Evolutionary conservation across 1,140 invertebrate genomes (phyloP), one percentile per base, ranked within the genome.

Genomic region (Trissolcus basalis): DNA sequence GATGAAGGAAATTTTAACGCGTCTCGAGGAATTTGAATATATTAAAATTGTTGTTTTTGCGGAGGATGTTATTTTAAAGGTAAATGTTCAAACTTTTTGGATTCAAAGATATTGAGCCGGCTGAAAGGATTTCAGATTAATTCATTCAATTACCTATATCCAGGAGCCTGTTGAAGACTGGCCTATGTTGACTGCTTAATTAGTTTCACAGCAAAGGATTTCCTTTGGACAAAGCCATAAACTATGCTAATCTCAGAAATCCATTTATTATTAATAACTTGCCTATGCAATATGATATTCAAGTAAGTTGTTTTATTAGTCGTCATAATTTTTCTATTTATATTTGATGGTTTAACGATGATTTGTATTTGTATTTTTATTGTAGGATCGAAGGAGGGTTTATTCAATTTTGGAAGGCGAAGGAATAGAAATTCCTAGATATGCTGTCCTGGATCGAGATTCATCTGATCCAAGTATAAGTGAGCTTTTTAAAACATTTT

Each of bases 191-290:
- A 99, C 89, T 99, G 97, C 84, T 91, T 99, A 11, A 97, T 99
- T 65, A 98, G 97, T 65, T 99, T 87, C 98, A 99, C 87, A 99
- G 98, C 0, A 97, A 98, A 89, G 97, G 97, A 81, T 99, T 99
- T 90, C 98, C 97, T 4, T 90, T 98, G 60, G 96, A 97, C 81
- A 99, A 99, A 90, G 97, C 98, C n/a, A 97, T 99, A 80, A 94
- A 94, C 81, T 99, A 99, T 90, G 94, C 97, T 32, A 94, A 96
- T 82, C 89, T 99, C 48, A 90, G 97, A 56, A 96, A 97, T 87
- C 98, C 98, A 0, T 99, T 98, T 87, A 94, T 99, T 56, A 96
- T 99, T 54, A 99, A 99, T 88, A 98, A 99, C 90, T 91, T 99
- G 63, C 95, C 97, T 78, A 98, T 98, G 94, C 98, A 99, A 86